These are phyloP conservation scores for Zaprionus lachaisei DNA, from an alignment of 1,140 invertebrate species.

Conservation along the genomic window DNA sequence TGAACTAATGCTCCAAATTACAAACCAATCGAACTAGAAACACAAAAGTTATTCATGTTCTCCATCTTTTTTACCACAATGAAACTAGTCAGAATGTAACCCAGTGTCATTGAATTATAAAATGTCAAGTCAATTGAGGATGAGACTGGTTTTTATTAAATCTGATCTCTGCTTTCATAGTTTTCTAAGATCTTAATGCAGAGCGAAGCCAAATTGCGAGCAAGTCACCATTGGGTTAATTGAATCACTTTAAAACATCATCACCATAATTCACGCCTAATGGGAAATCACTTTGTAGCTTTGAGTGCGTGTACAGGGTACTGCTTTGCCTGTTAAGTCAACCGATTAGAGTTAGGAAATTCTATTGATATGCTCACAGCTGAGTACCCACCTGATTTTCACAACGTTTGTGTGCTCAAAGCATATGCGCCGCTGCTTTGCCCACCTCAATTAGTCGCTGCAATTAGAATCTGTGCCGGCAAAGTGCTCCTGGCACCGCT, in stretches of 20 bases:
- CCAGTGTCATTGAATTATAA: background rate
- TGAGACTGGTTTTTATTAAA: no score
- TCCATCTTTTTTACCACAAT: background rate
- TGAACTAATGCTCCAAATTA: no score
- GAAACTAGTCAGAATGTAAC: background rate
- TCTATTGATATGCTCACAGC: conserved; percentile 34
- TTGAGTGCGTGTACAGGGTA: background rate
- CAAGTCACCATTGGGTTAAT: background rate
- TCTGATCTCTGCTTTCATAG: no score
- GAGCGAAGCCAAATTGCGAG: no score
- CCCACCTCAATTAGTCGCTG: conserved; percentile 35
- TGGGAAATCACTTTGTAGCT: conserved; percentile 16
- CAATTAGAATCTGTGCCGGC: conserved; percentile 43
- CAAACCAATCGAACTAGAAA: no score
- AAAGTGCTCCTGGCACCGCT: conserved; percentile 16
- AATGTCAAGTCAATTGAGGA: no score
- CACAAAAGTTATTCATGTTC: no score
- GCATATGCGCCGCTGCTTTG: conserved; percentile 38
- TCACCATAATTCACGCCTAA: background rate
- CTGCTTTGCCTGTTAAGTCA: conserved; percentile 48
- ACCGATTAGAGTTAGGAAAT: conserved; percentile 39
- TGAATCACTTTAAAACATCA: background rate
- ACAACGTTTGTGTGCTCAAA: conserved; percentile 26
- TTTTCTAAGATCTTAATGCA: no score
- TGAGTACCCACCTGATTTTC: conserved; percentile 20